phyloP scores from a whole-genome alignment of 2,797 vertebrate species.

The Clarias fuscus region DNA sequence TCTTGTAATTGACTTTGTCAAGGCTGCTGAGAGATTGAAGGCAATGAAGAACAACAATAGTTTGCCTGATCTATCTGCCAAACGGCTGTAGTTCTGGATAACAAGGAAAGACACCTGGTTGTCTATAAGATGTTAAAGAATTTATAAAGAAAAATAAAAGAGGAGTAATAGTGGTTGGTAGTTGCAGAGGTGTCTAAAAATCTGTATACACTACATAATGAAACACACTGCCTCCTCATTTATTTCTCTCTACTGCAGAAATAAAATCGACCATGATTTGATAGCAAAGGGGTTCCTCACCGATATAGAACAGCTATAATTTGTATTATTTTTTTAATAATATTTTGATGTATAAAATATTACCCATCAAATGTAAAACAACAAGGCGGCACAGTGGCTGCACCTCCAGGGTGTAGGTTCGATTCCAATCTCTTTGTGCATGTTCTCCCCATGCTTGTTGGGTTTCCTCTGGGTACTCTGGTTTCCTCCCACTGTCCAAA shows the following conservation, averaged over 20 bases:
- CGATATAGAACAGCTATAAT: not conserved
- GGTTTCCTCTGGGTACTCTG: too few relatives aligned
- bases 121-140: not conserved
- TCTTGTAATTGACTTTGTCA: not conserved
- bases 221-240: too few relatives aligned
- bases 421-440: too few relatives aligned
- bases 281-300: not conserved
- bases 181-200: not conserved
- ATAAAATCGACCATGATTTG: constrained; percentile 1
- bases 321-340: not conserved
- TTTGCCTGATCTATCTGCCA: not conserved
- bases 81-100: not conserved
- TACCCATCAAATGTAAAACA: not conserved
- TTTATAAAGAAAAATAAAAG: not conserved
- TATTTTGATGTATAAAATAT: not conserved
- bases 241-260: not conserved
- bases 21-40: not conserved
- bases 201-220: not conserved
- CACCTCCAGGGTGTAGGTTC: too few relatives aligned
- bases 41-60: not conserved
- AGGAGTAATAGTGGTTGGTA: not conserved
- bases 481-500: too few relatives aligned
- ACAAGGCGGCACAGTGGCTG: too few relatives aligned
- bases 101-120: not conserved
- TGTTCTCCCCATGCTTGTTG: too few relatives aligned